Evolutionary conservation across 1,140 invertebrate species (phyloP), one percentile per base, ranked within the genome.

Genomic region (Helicoverpa armigera): DNA sequence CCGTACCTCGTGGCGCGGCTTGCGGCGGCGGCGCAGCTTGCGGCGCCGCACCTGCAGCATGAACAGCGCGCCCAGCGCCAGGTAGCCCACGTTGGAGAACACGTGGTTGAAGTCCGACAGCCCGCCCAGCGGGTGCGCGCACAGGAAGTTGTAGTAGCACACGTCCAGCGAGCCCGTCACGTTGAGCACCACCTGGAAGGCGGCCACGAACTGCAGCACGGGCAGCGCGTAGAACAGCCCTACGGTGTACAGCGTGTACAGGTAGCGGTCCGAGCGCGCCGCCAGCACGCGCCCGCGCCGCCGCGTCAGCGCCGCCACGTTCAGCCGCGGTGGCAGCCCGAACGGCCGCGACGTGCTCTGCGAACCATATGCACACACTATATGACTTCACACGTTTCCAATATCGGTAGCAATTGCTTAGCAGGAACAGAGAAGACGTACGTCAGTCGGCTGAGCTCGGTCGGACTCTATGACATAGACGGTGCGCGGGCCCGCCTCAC

Each of bases 61-160:
- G 90, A 97, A 97, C n/a, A 97, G 90, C 23, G 96, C 86, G 35
- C 98, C 98, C 16, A 99, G 96, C 85, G 98, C 90, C 60, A 99
- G 88, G 88, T 99, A 99, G 2, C 98, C 98, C 82, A 98, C 96
- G 94, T 99, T 99, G 23, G 98, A 98, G 89, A 97, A 98, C 31
- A 98, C 96, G 92, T 98, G 98, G 95, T 98, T 98, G 89, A 98
- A 98, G 91, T 98, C 98, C 60, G 96, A 96, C 23, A 98, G 87
- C n/a, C 96, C 90, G 31, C 96, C 96, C 16, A 97, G 94, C 2
- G 98, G 98, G 96, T 98, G 97, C 13, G 98, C 96, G 93, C 98
- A 99, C 67, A 97, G 93, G 94, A 98, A 99, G 94, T 99, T 99
- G 95, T 98, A 99, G 93, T 98, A 99, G 92, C 98, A 99, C 67